Conservation (phyloP, 2,113 vertebrate species). For the Calidris pygmaea region DNA sequence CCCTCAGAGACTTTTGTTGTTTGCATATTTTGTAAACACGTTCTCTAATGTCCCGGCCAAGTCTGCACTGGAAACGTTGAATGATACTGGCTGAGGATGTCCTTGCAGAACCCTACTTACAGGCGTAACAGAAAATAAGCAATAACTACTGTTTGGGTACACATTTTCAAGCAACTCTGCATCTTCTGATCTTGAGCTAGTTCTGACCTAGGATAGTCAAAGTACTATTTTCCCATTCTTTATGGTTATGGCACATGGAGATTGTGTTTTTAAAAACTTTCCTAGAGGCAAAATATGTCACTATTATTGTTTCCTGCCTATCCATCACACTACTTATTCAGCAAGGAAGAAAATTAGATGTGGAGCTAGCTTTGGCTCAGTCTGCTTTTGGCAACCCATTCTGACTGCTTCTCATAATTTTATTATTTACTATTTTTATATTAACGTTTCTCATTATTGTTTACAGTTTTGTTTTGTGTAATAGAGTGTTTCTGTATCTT, state of each 20-base stretch:
- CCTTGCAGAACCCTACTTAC: not conserved
- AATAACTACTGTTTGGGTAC: not conserved
- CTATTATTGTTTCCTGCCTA: slow-evolving; percentile 30
- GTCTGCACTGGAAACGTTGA: not conserved
- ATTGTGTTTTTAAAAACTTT: not conserved
- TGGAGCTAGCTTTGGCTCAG: not conserved
- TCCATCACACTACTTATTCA: slow-evolving; percentile 23
- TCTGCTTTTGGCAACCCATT: not conserved
- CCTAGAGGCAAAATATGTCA: slow-evolving; percentile 45
- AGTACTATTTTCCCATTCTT: not conserved
- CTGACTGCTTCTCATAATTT: not conserved
- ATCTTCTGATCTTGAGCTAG: not conserved
- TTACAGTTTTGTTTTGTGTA: not conserved
- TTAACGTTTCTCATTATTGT: not conserved
- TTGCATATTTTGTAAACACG: not conserved
- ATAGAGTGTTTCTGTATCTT: not conserved
- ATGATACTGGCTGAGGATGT: not conserved
- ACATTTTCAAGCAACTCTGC: not conserved
- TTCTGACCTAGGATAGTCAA: not conserved
- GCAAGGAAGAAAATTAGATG: slow-evolving; percentile 7
- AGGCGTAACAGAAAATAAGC: not conserved
- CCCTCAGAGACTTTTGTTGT: not conserved
- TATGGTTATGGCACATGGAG: not conserved
- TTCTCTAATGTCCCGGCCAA: not conserved
- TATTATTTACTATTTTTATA: not conserved